Base-by-base conservation (phyloP, 2,888 invertebrate genomes). In the Drymonia ruficornis region DNA sequence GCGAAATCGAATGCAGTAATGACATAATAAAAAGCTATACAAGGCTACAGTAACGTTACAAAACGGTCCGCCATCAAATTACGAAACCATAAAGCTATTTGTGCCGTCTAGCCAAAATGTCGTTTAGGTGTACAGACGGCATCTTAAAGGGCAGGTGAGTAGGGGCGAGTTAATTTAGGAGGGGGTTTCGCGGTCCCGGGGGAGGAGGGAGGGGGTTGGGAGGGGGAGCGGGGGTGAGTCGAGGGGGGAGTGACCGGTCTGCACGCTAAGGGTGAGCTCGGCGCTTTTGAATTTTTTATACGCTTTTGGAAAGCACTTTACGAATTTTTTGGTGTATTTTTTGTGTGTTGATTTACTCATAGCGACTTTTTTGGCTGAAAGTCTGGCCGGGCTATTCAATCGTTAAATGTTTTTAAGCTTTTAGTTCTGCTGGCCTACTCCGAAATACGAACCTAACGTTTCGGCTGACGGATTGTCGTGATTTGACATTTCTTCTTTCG, bases 71-170 rank as follows among this genome's bases (percentile, higher is more conserved):
- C 40, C 40, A 40, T 40, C 40, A 40, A 16, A 40, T 40, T 16
- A 40, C 40, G 16, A 40, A 40, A 43, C 43, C 50, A 62, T 63
- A 60, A 65, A 62, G 59, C 59, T 64, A 67, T 68, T 63, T 53
- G 44, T 28, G 29, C 46, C 51, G 36, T 38, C 38, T 53, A 57
- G 63, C 71, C 75, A 78, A 66, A 63, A 70, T 69, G 62, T 49
- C 73, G 61, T 73, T 67, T 56, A 66, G 71, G 68, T 77, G 80
- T 84, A 63, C 83, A 65, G 67, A 59, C 82, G 80, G 80, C 78
- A 70, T 81, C 79, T 84, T 84, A 89, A 89, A 89, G 85, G 82
- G 78, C 89, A 90, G 91, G 91, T 89, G 84, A 83, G 80, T 58
- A 58, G 78, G 84, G 84, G 84, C 67, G 83, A 81, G 83, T 80